Conservation (phyloP, 2,888 invertebrate species). For the Anodontia alba region DNA sequence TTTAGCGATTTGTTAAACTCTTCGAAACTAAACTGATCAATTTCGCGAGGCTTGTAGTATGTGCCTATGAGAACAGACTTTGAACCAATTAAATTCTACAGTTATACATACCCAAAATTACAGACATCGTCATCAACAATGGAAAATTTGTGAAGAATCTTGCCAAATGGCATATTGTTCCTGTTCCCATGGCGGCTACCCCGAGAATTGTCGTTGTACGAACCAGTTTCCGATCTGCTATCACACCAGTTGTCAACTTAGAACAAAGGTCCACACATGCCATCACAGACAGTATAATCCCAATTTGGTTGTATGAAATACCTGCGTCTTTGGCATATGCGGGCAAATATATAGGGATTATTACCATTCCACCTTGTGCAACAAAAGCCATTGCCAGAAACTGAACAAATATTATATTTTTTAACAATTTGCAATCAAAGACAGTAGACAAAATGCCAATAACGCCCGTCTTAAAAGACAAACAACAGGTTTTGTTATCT, state of each 20-base stretch:
- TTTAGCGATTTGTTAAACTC: no score
- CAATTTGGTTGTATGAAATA: constrained; percentile 38
- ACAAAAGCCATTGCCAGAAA: constrained; percentile 33
- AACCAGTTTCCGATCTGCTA: constrained; percentile 39
- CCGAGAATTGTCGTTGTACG: constrained; percentile 29
- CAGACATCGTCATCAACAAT: constrained; percentile 23
- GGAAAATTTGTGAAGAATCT: constrained; percentile 29
- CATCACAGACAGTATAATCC: constrained; percentile 46
- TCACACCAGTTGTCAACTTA: constrained; percentile 27
- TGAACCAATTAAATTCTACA: no score
- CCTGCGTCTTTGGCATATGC: constrained; percentile 54
- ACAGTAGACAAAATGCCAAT: no score
- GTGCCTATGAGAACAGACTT: no score
- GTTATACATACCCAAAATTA: no score
- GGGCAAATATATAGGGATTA: constrained; percentile 50
- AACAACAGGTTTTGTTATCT: no score
- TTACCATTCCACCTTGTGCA: constrained; percentile 21
- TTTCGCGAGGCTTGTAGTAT: no score
- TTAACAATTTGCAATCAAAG: constrained; percentile 34
- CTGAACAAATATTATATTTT: constrained; percentile 36
- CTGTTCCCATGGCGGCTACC: constrained; percentile 18
- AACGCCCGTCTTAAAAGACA: no score
- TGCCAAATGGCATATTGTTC: constrained; percentile 28
- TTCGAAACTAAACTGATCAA: no score
- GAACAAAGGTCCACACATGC: constrained; percentile 47